A percentile compares a stretch with the other conserved stretches of the same genome.
These are phyloP conservation scores for Oryzias curvinotus DNA, from an alignment of 2,113 vertebrate species.

Conservation along the genomic window DNA sequence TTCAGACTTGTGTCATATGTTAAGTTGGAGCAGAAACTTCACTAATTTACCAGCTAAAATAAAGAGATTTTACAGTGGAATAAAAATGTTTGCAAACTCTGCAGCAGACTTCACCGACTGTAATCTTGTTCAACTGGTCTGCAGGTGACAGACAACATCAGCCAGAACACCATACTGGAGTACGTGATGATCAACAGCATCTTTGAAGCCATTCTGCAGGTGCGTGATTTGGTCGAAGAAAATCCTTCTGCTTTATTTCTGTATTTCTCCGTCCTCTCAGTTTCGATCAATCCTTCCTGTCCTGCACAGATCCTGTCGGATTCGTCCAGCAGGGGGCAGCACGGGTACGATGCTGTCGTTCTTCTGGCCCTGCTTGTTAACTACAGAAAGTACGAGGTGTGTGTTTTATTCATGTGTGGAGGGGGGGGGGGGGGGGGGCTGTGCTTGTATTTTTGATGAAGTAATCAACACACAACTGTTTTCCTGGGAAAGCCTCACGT, in stretches of 20 bases:
- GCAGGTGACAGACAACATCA: constrained; percentile 98
- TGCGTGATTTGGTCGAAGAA: constrained; percentile 38
- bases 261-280: rapidly evolving
- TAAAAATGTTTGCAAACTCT: no score
- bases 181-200: constrained; percentile 99
- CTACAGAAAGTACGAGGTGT: constrained; percentile 97
- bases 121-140: constrained; percentile 1
- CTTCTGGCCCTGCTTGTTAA: constrained; percentile 97
- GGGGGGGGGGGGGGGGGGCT: no score
- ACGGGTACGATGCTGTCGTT: constrained; percentile 94
- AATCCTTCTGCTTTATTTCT: not conserved
- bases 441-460: not conserved
- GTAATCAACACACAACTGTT: not conserved
- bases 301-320: constrained; percentile 89
- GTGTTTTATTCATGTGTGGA: constrained; percentile 24
- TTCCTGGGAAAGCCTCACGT: no score
- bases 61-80: no score
- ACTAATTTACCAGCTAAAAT: no score
- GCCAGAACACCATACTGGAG: constrained; percentile 98
- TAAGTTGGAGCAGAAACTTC: no score
- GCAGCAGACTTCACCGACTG: no score
- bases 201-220: constrained; percentile 98
- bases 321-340: constrained; percentile 88
- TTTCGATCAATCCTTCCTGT: not conserved
- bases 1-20: no score